Evolutionary conservation across 2,888 invertebrate species (phyloP).

Genomic region (Megaustenia siamemsis): DNA sequence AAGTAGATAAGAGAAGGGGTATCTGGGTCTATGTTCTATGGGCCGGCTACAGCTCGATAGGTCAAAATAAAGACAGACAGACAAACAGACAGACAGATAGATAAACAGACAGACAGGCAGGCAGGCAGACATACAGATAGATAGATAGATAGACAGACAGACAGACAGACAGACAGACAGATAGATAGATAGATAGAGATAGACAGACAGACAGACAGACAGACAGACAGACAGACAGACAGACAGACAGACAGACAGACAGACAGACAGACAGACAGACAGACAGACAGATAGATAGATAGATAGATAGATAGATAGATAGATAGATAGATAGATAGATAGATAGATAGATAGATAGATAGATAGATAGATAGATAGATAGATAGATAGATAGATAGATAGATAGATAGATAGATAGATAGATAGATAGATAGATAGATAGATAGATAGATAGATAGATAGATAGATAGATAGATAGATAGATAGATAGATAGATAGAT

Average conservation of each 20-base stretch:
- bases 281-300: neutral
- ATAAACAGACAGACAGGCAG: too few species aligned
- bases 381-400: neutral
- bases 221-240: neutral
- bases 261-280: neutral
- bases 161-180: too few species aligned
- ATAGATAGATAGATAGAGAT: too few species aligned
- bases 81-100: too few species aligned
- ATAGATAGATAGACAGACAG: too few species aligned
- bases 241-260: neutral
- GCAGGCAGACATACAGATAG: too few species aligned
- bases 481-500: too few species aligned
- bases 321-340: neutral
- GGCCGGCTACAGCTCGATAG: too few species aligned
- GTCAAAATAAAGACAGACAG: too few species aligned
- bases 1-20: too few species aligned
- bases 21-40: too few species aligned
- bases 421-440: conserved; percentile 9
- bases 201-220: neutral
- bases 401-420: conserved; percentile 9
- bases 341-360: neutral
- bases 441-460: conserved; percentile 9
- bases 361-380: neutral
- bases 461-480: too few species aligned
- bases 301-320: neutral